These are phyloP conservation scores for Macrochelys suwanniensis DNA, from an alignment of 2,797 vertebrate species.

Conservation along the genomic window DNA sequence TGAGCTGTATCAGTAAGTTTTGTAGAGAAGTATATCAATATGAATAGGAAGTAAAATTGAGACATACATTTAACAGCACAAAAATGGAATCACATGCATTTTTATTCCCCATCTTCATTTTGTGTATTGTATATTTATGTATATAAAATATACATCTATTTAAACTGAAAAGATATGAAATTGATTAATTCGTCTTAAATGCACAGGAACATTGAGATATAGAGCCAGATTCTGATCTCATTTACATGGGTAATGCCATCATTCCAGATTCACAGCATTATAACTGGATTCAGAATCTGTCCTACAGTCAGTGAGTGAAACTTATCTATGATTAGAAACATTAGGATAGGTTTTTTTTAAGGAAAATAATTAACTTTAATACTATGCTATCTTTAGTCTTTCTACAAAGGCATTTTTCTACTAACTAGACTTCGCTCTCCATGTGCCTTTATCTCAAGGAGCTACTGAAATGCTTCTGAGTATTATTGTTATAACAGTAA, in stretches of 20 bases:
- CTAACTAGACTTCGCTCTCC: background rate
- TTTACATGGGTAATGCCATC: background rate
- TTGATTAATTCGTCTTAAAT: background rate
- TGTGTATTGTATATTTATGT: background rate
- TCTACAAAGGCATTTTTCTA: background rate
- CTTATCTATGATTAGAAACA: background rate
- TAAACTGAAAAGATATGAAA: background rate
- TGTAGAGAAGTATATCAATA: background rate
- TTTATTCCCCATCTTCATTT: background rate
- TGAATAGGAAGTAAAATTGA: background rate
- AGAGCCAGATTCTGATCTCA: too few species aligned
- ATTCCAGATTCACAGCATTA: background rate
- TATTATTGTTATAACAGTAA: background rate
- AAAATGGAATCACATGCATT: background rate
- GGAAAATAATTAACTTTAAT: background rate
- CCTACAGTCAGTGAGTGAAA: background rate
- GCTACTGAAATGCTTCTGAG: background rate
- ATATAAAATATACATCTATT: background rate
- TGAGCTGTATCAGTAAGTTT: constrained; percentile 85
- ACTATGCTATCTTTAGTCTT: background rate
- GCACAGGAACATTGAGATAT: background rate
- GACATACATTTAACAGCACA: background rate
- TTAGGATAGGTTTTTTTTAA: background rate
- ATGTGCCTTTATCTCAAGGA: background rate
- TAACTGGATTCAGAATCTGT: background rate